phyloP scores from a whole-genome alignment of 2,113 vertebrate species.

The Toxotes chatareus region DNA sequence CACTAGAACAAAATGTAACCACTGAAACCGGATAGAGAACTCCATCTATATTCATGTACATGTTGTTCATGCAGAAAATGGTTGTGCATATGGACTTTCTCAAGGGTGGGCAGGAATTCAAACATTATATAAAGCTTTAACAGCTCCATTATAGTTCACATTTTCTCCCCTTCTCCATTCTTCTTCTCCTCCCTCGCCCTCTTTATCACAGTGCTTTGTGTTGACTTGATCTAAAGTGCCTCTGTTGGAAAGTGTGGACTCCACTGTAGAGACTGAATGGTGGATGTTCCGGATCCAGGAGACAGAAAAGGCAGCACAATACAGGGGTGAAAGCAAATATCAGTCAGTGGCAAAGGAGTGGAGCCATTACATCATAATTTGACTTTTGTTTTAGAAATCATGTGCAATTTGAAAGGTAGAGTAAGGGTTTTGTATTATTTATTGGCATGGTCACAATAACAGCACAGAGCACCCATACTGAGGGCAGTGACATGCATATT shows the following conservation, averaged over 20 bases:
- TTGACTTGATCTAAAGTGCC: slow-evolving; percentile 36
- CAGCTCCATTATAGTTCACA: slow-evolving; percentile 35
- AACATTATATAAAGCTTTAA: slow-evolving; percentile 54
- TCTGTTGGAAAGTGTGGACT: slow-evolving; percentile 3
- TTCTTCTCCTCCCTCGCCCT: neutral
- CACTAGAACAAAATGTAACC: slow-evolving; percentile 8
- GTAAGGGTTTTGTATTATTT: neutral
- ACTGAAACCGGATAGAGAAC: neutral
- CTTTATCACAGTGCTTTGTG: slow-evolving; percentile 28
- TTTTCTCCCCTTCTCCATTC: slow-evolving; percentile 8
- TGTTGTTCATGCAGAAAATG: slow-evolving; percentile 13
- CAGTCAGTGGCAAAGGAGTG: neutral
- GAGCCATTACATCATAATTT: slow-evolving; percentile 1
- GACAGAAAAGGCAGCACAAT: slow-evolving; percentile 2
- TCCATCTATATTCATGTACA: slow-evolving; percentile 24
- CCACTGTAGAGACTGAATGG: neutral
- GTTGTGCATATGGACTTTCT: slow-evolving; percentile 26
- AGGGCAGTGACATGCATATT: neutral
- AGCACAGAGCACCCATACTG: neutral
- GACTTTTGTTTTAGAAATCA: slow-evolving; percentile 2
- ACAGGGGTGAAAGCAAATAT: neutral
- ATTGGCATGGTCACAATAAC: neutral
- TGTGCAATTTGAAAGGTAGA: neutral
- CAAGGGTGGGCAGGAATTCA: slow-evolving; percentile 29
- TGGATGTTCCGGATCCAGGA: neutral